Evolutionary conservation across 1,140 invertebrate genomes (phyloP), one percentile per base, ranked within the genome.

Genomic region (Pseudoatta argentina): DNA sequence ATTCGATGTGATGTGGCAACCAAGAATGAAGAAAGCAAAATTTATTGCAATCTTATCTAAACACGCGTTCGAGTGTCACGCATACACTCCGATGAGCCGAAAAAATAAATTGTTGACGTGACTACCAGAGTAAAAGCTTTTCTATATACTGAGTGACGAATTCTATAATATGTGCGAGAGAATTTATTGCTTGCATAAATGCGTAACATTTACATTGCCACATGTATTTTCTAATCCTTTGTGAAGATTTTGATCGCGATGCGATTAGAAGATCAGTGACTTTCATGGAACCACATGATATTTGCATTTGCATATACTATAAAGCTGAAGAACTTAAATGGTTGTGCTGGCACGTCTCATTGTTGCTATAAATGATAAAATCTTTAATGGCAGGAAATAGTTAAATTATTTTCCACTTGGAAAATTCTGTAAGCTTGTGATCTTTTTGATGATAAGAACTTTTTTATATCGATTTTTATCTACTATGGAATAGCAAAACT

Each of bases 271-370:
- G 39, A 71, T 63, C 18, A 61, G 16, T 3, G 34, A 67, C 34
- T 86, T 86, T 53, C 21, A 3, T 78, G 16, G 57, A 67, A 67
- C n/a, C 34, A 72, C 10, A 30, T 73, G 79, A 73, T 34, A 86
- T 73, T 59, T 85, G 21, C 34, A 87, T 85, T 72, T 73, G 39
- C 66, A 64, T 82, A 44, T 34, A 34, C 55, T 81, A 57, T 81
- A 81, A 86, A 55, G 44, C 30, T 61, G n/a, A 81, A 71, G 76
- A 82, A 81, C 44, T 86, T 86, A 39, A 69, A 6, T 59, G 53
- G 27, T 69, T 81, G 76, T 55, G 64, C 44, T 16, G 39, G 51
- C 63, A 67, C 75, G 53, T 69, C 24, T 57, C 18, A 1, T n/a
- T 4, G 24, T 53, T 55, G 24, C 55, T 51, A 48, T 83, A 51